Evolutionary conservation across 2,888 invertebrate species (phyloP).

Genomic region (Brenthis daphne): DNA sequence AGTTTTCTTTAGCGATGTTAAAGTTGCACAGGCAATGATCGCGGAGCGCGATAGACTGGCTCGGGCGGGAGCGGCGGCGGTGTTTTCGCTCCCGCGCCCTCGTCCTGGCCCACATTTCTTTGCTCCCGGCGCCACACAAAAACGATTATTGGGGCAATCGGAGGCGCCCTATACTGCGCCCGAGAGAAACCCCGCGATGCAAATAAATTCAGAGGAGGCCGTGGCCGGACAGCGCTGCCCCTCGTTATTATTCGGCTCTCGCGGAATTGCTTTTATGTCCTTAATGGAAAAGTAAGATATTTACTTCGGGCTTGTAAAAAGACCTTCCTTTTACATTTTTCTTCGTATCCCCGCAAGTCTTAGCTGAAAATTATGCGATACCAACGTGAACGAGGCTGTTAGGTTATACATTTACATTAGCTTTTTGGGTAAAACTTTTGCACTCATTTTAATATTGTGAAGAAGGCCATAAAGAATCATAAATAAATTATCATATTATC

Average conservation of each 20-base stretch:
- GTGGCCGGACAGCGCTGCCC: conserved; percentile 75
- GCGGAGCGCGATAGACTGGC: conserved; percentile 44
- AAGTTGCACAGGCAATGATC: conserved; percentile 62
- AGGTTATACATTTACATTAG: conserved; percentile 49
- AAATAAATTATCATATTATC: conserved; percentile 25
- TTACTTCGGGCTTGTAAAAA: conserved; percentile 73
- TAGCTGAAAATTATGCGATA: conserved; percentile 60
- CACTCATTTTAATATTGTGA: conserved; percentile 37
- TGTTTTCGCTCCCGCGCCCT: conserved; percentile 29
- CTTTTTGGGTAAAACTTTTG: conserved; percentile 38
- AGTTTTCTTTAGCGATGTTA: conserved; percentile 67
- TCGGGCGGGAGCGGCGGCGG: conserved; percentile 39
- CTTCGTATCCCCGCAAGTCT: conserved; percentile 59
- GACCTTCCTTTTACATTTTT: conserved; percentile 65
- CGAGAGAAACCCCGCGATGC: conserved; percentile 71
- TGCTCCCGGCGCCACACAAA: conserved; percentile 58
- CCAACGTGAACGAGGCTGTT: conserved; percentile 45
- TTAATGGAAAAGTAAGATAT: conserved; percentile 80
- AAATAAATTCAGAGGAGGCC: conserved; percentile 75
- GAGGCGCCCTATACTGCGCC: conserved; percentile 50
- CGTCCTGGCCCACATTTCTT: conserved; percentile 38
- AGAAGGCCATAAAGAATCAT: conserved; percentile 35
- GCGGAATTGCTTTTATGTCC: conserved; percentile 79
- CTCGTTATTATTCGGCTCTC: conserved; percentile 80
- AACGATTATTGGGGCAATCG: conserved; percentile 77